These are phyloP conservation scores for Apocrypta bakeri DNA, from an alignment of 1,140 invertebrate genomes.

Conservation along the genomic window DNA sequence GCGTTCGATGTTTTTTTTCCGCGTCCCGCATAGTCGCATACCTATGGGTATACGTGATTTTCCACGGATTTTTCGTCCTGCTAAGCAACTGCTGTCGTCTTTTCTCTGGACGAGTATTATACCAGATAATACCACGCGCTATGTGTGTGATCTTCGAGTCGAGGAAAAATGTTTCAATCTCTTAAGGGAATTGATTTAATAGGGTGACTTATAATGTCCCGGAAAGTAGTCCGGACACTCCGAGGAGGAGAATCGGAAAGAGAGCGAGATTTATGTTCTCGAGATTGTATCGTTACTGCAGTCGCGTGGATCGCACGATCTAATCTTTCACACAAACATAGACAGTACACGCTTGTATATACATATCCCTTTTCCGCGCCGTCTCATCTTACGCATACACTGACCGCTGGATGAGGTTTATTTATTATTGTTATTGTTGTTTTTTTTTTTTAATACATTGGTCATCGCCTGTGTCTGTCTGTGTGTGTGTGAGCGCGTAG, in stretches of 20 bases:
- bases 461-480: too few species aligned
- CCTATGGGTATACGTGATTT: conserved; percentile 3
- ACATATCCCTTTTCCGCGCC: neutral
- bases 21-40: neutral
- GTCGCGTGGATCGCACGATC: conserved; percentile 9
- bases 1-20: conserved; percentile 1
- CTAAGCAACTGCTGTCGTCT: neutral
- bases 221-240: neutral
- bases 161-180: conserved; percentile 21
- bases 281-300: neutral
- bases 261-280: conserved; percentile 20
- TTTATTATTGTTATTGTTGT: too few species aligned
- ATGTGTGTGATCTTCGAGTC: neutral
- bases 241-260: neutral
- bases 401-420: neutral
- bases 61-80: conserved; percentile 13
- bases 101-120: neutral
- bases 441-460: too few species aligned
- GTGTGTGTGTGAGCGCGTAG: neutral
- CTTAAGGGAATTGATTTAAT: conserved; percentile 18
- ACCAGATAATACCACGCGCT: neutral
- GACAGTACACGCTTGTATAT: neutral
- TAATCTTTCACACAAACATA: conserved; percentile 8
- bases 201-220: neutral
- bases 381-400: neutral